Conservation (phyloP, 2,113 vertebrate species). For the Carollia perspicillata region DNA sequence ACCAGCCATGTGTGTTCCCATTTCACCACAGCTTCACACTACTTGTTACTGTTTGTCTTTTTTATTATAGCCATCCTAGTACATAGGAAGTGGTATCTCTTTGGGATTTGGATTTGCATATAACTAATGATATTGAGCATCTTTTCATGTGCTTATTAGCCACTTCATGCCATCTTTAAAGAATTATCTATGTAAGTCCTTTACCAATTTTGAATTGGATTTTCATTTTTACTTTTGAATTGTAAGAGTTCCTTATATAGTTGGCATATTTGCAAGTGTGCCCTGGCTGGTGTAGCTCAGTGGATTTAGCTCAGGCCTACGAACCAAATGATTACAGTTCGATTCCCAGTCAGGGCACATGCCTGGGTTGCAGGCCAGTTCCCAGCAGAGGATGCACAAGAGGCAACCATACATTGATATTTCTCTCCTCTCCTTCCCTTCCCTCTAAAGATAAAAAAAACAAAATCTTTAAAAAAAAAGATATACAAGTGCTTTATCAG, state of each 20-base stretch:
- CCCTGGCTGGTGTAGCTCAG: too few relatives aligned
- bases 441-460: too few relatives aligned
- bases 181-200: background rate
- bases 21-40: background rate
- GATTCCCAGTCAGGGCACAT: too few relatives aligned
- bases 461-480: too few relatives aligned
- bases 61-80: background rate
- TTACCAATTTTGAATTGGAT: background rate
- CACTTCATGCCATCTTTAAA: background rate
- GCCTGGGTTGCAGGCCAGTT: too few relatives aligned
- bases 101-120: background rate
- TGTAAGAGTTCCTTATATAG: background rate
- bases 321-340: too few relatives aligned
- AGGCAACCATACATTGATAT: too few relatives aligned
- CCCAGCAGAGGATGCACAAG: too few relatives aligned
- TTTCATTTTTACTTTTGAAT: background rate
- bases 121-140: background rate
- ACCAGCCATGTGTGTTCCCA: background rate
- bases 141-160: background rate
- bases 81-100: background rate
- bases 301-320: too few relatives aligned
- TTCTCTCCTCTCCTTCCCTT: too few relatives aligned
- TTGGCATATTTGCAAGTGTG: background rate
- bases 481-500: background rate
- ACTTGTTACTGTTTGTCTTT: background rate